Percentiles rank a stretch among this genome's conserved stretches.
phyloP scores from a whole-genome alignment of 2,113 vertebrate species.

The Ochotona curzoniae region DNA sequence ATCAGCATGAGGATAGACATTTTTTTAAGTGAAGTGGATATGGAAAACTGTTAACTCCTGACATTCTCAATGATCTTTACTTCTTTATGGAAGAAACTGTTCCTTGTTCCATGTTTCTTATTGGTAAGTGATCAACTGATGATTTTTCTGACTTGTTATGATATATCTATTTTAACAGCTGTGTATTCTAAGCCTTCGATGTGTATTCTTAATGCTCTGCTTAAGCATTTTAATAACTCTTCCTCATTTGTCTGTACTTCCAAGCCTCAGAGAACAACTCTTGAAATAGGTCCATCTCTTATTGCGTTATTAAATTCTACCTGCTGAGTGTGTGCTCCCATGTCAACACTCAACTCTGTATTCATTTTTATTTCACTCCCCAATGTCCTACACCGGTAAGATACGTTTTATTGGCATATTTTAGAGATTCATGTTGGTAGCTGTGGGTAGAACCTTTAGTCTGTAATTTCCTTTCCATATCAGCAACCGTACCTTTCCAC shows the following conservation, averaged over 20 bases:
- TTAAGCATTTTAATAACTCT: not conserved
- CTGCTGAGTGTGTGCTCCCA: not conserved
- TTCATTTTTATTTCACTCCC: not conserved
- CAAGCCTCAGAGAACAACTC: not conserved
- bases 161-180: not conserved
- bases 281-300: not conserved
- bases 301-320: not conserved
- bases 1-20: not conserved
- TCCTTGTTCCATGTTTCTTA: not conserved
- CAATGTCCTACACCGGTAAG: not conserved
- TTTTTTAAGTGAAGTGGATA: not conserved
- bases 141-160: not conserved
- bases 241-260: not conserved
- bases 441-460: not conserved
- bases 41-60: not conserved
- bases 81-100: not conserved
- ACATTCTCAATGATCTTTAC: not conserved
- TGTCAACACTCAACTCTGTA: not conserved
- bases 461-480: not conserved
- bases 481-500: not conserved
- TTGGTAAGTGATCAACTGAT: no score
- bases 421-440: not conserved
- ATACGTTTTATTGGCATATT: not conserved
- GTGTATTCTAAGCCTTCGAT: not conserved
- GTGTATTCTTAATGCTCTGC: not conserved